phyloP scores from a whole-genome alignment of 1,140 invertebrate genomes.

The Asobara japonica region DNA sequence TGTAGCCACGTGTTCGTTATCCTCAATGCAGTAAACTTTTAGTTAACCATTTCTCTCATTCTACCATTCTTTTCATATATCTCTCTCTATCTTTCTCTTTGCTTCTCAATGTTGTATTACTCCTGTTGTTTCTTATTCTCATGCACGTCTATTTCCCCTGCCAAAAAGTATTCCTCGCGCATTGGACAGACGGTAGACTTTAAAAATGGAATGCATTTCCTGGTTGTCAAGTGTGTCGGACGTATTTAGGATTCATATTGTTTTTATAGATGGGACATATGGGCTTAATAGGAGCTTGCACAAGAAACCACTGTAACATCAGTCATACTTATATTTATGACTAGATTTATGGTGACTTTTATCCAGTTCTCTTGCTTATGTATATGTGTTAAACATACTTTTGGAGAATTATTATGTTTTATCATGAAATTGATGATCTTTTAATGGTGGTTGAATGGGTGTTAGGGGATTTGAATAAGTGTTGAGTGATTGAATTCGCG shows the following conservation, averaged over 20 bases:
- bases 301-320: not conserved
- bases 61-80: not conserved
- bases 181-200: slow-evolving; percentile 25
- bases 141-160: slow-evolving; percentile 17
- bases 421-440: not conserved
- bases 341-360: not conserved
- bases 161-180: slow-evolving; percentile 30
- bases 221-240: slow-evolving; percentile 29
- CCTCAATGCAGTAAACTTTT: slow-evolving; percentile 10
- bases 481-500: not conserved
- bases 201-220: slow-evolving; percentile 33
- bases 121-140: slow-evolving; percentile 2
- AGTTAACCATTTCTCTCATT: slow-evolving; percentile 5
- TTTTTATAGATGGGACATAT: slow-evolving; percentile 8
- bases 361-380: not conserved
- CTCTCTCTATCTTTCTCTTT: not conserved
- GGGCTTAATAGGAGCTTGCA: not conserved
- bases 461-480: not conserved
- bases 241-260: slow-evolving; percentile 17
- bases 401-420: not conserved
- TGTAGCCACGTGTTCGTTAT: slow-evolving; percentile 21
- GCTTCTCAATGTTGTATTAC: slow-evolving; percentile 1
- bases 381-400: too few relatives aligned
- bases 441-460: not conserved
- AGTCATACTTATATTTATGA: not conserved